Percentiles rank a stretch among this genome's conserved stretches.
These are phyloP conservation scores for Melanotaenia maccullochi DNA, from an alignment of 2,797 vertebrate genomes.

Conservation along the genomic window DNA sequence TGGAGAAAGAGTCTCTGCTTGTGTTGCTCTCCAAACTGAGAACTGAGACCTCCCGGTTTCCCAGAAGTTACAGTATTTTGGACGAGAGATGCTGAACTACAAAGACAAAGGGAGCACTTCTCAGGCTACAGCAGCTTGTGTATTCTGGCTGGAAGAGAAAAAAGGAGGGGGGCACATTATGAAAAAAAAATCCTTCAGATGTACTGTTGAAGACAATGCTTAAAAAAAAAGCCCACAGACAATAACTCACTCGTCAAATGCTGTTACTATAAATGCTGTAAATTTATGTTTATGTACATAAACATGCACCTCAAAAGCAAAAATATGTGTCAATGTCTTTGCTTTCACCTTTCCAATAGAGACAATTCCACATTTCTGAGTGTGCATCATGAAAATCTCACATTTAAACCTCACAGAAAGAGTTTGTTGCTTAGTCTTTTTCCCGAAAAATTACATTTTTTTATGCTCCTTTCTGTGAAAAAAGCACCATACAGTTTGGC, in stretches of 20 bases:
- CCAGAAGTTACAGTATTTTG: constrained; percentile 74
- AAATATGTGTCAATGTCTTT: constrained; percentile 18
- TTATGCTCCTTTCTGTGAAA: neutral
- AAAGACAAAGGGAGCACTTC: constrained; percentile 76
- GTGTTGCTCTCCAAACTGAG: constrained; percentile 57
- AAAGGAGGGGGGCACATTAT: constrained; percentile 5
- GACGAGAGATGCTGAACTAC: constrained; percentile 69
- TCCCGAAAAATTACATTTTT: neutral
- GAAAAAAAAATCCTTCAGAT: constrained; percentile 54
- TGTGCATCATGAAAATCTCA: neutral
- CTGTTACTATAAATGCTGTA: constrained; percentile 30
- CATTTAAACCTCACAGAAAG: neutral
- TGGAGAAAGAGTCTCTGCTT: constrained; percentile 52
- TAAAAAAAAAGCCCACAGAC: constrained; percentile 40
- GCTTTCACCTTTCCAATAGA: neutral
- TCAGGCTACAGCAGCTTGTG: constrained; percentile 62
- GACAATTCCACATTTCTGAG: neutral
- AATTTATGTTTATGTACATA: constrained; percentile 12
- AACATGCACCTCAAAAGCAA: constrained; percentile 20
- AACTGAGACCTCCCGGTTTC: constrained; percentile 68
- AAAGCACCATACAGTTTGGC: neutral
- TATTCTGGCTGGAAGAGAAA: constrained; percentile 47
- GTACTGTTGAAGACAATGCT: constrained; percentile 30
- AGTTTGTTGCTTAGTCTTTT: neutral
- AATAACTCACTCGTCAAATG: constrained; percentile 39